Conservation (phyloP, 1,140 invertebrate species). For the Drosophila miranda region DNA sequence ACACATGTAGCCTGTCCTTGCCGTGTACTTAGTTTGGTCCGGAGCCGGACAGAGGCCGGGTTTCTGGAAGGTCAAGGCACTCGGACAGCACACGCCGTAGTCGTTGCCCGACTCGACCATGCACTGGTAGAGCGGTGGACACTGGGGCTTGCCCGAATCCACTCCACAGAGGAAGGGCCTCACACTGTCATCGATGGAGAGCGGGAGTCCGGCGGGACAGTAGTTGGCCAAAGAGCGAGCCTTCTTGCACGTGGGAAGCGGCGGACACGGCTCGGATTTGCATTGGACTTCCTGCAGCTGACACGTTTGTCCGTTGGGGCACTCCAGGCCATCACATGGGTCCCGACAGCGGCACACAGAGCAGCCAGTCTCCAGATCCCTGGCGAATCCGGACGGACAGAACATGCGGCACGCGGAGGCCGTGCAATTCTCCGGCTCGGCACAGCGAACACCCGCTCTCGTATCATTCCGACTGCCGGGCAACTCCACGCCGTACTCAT, state of each 20-base stretch:
- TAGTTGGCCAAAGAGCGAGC: conserved; percentile 88
- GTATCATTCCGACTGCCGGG: conserved; percentile 88
- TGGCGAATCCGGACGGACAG: conserved; percentile 91
- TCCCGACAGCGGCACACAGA: conserved; percentile 91
- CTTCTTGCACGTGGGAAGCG: conserved; percentile 91
- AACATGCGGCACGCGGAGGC: conserved; percentile 93
- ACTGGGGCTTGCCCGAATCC: conserved; percentile 90
- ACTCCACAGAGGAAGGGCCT: conserved; percentile 92
- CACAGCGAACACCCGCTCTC: conserved; percentile 87
- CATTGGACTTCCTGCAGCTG: conserved; percentile 91
- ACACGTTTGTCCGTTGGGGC: conserved; percentile 89
- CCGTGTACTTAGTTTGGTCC: conserved; percentile 76
- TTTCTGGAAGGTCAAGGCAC: conserved; percentile 88
- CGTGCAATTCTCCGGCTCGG: conserved; percentile 87
- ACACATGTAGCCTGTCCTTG: conserved; percentile 83
- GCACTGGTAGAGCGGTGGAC: conserved; percentile 91
- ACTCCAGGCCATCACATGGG: conserved; percentile 89
- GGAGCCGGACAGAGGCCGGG: conserved; percentile 88
- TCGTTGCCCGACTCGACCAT: conserved; percentile 90
- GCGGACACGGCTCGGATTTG: conserved; percentile 89
- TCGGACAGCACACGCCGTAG: conserved; percentile 94
- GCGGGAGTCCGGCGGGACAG: conserved; percentile 90
- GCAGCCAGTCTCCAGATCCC: conserved; percentile 86
- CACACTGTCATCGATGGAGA: conserved; percentile 90
- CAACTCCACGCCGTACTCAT: conserved; percentile 89